Conservation (phyloP, 2,888 invertebrate genomes). For the Sphecodes monilicornis region DNA sequence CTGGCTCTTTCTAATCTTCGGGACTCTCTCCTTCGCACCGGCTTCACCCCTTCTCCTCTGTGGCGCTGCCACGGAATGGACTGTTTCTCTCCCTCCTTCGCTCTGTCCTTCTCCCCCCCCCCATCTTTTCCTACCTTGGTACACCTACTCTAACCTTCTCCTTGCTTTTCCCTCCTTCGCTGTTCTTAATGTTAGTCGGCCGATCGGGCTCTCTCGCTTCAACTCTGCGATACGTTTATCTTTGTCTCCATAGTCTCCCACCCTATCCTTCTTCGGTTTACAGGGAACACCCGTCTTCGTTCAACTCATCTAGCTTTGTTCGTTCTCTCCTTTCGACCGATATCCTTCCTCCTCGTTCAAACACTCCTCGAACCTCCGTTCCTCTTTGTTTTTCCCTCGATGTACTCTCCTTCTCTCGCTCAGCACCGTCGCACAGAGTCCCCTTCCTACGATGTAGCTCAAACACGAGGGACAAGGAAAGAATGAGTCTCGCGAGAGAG, state of each 20-base stretch:
- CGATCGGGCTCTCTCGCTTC: slow-evolving; percentile 40
- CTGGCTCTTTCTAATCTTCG: slow-evolving; percentile 48
- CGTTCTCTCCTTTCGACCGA: slow-evolving; percentile 29
- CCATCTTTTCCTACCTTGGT: slow-evolving; percentile 23
- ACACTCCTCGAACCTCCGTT: slow-evolving; percentile 8
- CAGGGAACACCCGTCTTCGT: slow-evolving; percentile 27
- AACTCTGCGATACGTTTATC: slow-evolving; percentile 27
- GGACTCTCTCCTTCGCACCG: slow-evolving; percentile 37
- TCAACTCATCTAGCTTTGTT: slow-evolving; percentile 14
- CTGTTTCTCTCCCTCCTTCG: slow-evolving; percentile 42
- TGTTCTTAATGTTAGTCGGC: slow-evolving; percentile 37
- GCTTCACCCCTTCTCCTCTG: slow-evolving; percentile 36
- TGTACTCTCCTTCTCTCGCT: slow-evolving; percentile 39
- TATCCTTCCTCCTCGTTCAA: slow-evolving; percentile 23
- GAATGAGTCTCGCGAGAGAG: slow-evolving; percentile 15
- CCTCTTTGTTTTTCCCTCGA: slow-evolving; percentile 17
- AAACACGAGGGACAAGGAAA: slow-evolving; percentile 35
- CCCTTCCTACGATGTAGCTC: slow-evolving; percentile 46
- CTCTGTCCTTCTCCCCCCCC: slow-evolving; percentile 9
- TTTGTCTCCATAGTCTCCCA: slow-evolving; percentile 36
- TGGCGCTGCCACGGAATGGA: background rate
- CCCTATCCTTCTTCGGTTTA: slow-evolving; percentile 29
- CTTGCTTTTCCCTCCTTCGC: slow-evolving; percentile 41
- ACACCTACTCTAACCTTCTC: slow-evolving; percentile 34
- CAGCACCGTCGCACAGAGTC: slow-evolving; percentile 46